Base-by-base conservation (phyloP, 2,797 vertebrate species). In the Carduelis carduelis region DNA sequence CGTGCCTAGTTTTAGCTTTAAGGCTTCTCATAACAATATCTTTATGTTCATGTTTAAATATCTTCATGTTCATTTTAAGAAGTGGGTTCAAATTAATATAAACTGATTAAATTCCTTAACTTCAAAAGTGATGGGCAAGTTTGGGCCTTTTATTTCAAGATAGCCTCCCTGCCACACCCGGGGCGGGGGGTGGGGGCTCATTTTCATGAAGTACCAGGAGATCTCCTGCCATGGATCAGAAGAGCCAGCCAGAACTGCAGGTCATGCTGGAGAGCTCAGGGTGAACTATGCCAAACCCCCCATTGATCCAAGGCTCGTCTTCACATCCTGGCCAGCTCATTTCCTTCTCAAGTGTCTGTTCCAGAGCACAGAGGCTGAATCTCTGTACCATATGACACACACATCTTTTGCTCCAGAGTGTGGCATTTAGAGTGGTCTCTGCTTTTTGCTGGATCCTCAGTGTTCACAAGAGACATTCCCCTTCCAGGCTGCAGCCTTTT, bases 341-440 rank as follows among this genome's bases (percentile, higher is more conserved):
- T 68, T 68, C 28, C 81, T 66, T 66, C 89, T 39, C 39, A 17
- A 11, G 44, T 14, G 26, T 7, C 12, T 28, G 20, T 5, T 55
- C 27, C 63, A 8, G 19, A 87, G 71, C 59, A 64, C 0, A 0
- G 53, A 47, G 60, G 22, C 50, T 39, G 56, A 79, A 46, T 28
- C 2, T 0, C 46, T 41, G 21, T 10, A 21, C 44, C 22, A 4
- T 7, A 32, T 0, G 0, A 44, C 7, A 53, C 20, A 11, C 4
- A 27, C 1, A 15, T 30, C 44, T 53, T 27, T 27, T 57, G 70
- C 64, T 93, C 44, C 39, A 30, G 17, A 50, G 27, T 0, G 10
- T n/a, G 32, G 30, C 11, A 18, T 37, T 41, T 27, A 20, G 14
- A 68, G 39, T 52, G 22, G 9, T 69, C 26, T 66, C 44, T 6